Evolutionary conservation across 2,797 vertebrate genomes (phyloP).

Genomic region (Oceanodroma leucorhoa): DNA sequence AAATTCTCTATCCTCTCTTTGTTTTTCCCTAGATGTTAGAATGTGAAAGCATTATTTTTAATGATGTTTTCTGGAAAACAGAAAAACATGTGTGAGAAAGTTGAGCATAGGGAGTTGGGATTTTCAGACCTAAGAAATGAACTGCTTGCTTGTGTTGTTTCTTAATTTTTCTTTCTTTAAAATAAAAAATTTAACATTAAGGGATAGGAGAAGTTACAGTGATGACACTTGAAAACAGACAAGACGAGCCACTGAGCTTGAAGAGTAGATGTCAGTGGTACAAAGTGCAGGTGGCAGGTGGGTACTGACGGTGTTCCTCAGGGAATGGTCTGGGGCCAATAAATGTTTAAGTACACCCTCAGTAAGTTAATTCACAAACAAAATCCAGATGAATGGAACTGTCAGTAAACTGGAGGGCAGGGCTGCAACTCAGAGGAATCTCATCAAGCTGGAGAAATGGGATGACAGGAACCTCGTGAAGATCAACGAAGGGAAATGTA

Average conservation of each 20-base stretch:
- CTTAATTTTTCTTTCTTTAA: background rate
- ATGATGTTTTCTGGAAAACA: background rate
- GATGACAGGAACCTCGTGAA: background rate
- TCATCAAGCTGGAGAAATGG: background rate
- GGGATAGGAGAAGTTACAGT: background rate
- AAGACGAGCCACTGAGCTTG: background rate
- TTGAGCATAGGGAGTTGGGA: accelerated
- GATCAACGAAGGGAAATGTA: background rate
- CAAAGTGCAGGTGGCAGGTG: background rate
- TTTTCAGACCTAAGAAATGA: background rate
- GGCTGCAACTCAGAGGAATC: background rate
- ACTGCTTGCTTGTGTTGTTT: background rate
- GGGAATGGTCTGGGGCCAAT: background rate
- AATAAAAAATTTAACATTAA: background rate
- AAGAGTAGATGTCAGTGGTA: background rate
- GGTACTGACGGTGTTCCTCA: background rate
- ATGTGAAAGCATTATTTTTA: background rate
- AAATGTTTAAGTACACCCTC: background rate
- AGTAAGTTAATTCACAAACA: background rate
- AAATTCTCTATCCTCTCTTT: background rate
- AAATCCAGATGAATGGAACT: background rate
- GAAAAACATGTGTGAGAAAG: background rate
- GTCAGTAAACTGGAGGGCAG: background rate
- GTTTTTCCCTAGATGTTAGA: background rate
- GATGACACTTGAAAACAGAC: background rate